A percentile compares a stretch with the other conserved stretches of the same genome.
These are phyloP conservation scores for Poecilia wingei DNA, from an alignment of 2,797 vertebrate genomes.

Conservation along the genomic window DNA sequence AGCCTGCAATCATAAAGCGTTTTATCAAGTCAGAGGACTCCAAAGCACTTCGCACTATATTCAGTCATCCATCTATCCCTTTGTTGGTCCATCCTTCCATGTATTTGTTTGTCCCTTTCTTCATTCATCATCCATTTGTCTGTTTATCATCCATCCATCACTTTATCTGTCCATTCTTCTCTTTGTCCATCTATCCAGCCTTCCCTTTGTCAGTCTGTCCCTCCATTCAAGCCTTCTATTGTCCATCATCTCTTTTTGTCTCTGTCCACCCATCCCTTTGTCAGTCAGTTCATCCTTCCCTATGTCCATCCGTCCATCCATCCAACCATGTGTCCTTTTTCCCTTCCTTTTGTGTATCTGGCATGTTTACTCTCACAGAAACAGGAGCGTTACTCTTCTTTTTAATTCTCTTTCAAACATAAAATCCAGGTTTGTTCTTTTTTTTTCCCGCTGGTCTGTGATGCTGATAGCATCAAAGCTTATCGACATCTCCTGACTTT, in stretches of 20 bases:
- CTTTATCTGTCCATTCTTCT: too few species aligned
- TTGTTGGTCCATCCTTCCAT: not conserved
- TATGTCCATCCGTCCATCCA: not conserved
- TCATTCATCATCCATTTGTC: too few species aligned
- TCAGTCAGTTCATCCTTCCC: too few species aligned
- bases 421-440: not conserved
- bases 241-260: not conserved
- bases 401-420: not conserved
- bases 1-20: not conserved
- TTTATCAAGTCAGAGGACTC: not conserved
- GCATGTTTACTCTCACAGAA: not conserved
- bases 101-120: too few species aligned
- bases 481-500: not conserved
- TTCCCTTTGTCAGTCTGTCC: not conserved
- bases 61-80: not conserved
- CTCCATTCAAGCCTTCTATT: too few species aligned
- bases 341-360: not conserved
- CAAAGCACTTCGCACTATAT: not conserved
- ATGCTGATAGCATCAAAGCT: not conserved
- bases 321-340: not conserved
- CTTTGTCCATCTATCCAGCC: not conserved
- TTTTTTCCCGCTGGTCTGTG: not conserved
- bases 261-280: not conserved
- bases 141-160: too few species aligned
- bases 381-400: not conserved